Evolutionary conservation across 2,888 invertebrate species (phyloP), one percentile per base, ranked within the genome.

Genomic region (Trachelus stipa): DNA sequence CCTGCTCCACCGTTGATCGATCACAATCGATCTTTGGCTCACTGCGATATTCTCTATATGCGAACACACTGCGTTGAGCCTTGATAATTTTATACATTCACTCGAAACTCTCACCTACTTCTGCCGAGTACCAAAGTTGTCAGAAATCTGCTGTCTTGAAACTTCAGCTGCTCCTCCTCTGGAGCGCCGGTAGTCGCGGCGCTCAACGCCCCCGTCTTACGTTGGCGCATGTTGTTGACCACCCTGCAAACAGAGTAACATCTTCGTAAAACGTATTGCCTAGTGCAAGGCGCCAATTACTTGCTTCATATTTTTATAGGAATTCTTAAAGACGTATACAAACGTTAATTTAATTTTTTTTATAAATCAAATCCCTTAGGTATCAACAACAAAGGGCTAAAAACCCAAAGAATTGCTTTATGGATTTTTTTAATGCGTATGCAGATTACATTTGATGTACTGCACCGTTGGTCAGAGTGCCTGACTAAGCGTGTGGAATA

Each of bases 121-220:
- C 88, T 87, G 34, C 91, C 91, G 73, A 91, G 88, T 73, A 91
- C 91, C 73, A 91, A 85, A 78, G 89, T 89, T 77, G 90, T 89
- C 75, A 91, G 83, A 82, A 91, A 91, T 79, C 90, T 81, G 76
- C 82, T 86, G 83, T 91, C 90, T 84, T 91, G 91, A 81, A 91
- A 91, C 80, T 89, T 90, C 77, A 91, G 86, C 81, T 88, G 89
- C 79, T 90, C 90, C 81, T 89, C 87, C 71, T 71, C 71, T 23
- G 71, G 31, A 71, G 71, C 71, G 71, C 71, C 84, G 73, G 86
- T 83, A 81, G 88, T 84, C 79, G 87, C 82, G 81, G 87, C 85
- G 78, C 85, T 84, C 81, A 86, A 81, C 75, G 85, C 83, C 73
- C 86, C 88, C 80, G 87, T 83, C 78, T 90, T 89, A 34, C 88